A percentile compares a stretch with the other conserved stretches of the same genome.
These are phyloP conservation scores for Tetragonisca angustula DNA, from an alignment of 2,888 invertebrate genomes.

Conservation along the genomic window DNA sequence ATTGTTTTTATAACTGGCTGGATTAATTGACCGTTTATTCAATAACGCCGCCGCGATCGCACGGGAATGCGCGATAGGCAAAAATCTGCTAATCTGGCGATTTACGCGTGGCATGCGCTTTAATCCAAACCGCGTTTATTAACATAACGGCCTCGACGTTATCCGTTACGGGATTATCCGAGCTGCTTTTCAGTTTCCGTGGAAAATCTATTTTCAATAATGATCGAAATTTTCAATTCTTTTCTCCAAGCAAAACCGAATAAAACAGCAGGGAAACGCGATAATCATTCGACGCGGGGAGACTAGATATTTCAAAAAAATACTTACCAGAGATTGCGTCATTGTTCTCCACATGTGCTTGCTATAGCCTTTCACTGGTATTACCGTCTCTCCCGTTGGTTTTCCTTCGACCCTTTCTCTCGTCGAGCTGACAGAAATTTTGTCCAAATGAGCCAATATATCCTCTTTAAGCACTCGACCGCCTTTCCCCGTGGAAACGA, in stretches of 20 bases:
- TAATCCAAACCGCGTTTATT: conserved; percentile 21
- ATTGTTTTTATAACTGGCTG: conserved; percentile 34
- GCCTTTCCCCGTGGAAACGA: conserved; percentile 93
- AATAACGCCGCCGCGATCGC: background rate
- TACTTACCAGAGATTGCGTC: conserved; percentile 91
- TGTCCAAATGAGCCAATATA: conserved; percentile 85
- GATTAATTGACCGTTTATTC: conserved; percentile 38
- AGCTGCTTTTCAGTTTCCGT: background rate
- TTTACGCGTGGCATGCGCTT: conserved; percentile 29
- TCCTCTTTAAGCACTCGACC: conserved; percentile 98
- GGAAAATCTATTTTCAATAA: background rate
- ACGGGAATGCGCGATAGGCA: conserved; percentile 19
- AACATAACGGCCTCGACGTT: background rate
- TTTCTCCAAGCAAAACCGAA: background rate
- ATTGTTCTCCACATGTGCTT: conserved; percentile 98
- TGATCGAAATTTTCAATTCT: background rate
- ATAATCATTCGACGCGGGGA: background rate
- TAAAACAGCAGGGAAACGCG: background rate
- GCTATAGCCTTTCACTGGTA: conserved; percentile 91
- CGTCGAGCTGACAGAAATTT: conserved; percentile 22
- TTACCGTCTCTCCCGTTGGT: conserved; percentile 83
- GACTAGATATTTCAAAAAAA: background rate
- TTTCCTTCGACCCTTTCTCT: conserved; percentile 22
- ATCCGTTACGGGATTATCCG: background rate
- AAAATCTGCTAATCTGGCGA: conserved; percentile 44